Evolutionary conservation across 1,140 invertebrate species (phyloP).

Genomic region (Meloidogyne chitwoodi): DNA sequence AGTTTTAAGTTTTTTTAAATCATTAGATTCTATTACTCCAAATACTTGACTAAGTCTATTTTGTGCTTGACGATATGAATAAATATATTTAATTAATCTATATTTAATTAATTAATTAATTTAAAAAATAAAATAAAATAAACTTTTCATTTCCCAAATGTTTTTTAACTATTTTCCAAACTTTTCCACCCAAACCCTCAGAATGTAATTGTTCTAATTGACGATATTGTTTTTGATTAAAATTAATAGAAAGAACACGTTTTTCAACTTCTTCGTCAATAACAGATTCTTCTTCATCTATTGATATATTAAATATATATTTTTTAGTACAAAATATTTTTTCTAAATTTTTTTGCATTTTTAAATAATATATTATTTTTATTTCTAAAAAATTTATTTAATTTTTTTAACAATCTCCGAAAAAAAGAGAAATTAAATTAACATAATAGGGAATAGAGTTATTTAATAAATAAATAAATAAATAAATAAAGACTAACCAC

Average conservation of each 20-base stretch:
- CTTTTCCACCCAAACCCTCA: conserved; percentile 52
- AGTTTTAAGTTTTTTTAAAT: conserved; percentile 38
- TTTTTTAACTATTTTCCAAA: conserved; percentile 52
- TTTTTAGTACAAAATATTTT: background rate
- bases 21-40: conserved; percentile 50
- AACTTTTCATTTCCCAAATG: conserved; percentile 50
- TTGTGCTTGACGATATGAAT: conserved; percentile 52
- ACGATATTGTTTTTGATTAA: conserved; percentile 39
- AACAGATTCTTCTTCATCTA: conserved; percentile 39
- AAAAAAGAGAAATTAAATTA: too few species aligned
- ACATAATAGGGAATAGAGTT: too few species aligned
- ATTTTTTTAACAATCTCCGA: background rate
- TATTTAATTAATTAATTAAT: background rate
- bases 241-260: conserved; percentile 42
- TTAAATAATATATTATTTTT: too few species aligned
- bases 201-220: conserved; percentile 52
- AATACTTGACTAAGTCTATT: conserved; percentile 40
- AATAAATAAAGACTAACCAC: background rate
- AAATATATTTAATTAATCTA: conserved; percentile 42
- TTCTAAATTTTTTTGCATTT: background rate
- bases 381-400: too few species aligned
- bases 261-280: conserved; percentile 42
- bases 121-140: background rate
- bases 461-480: too few species aligned
- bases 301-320: conserved; percentile 2